A percentile compares a stretch with the other conserved stretches of the same genome.
These are phyloP conservation scores for Drosophila ficusphila DNA, from an alignment of 1,140 invertebrate genomes.

Conservation along the genomic window DNA sequence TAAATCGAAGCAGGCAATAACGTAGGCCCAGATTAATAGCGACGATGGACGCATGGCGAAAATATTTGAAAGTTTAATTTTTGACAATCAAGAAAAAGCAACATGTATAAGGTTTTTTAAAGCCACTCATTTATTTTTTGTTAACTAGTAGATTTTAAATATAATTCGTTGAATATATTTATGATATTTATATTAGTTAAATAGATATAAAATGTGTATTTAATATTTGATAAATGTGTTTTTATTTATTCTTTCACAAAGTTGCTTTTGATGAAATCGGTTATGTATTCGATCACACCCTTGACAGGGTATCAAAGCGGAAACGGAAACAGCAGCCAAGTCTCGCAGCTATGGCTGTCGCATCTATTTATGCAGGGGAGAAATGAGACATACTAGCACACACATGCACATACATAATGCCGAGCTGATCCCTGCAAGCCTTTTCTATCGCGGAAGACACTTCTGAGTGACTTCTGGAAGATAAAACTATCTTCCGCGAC, in stretches of 20 bases:
- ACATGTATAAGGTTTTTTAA: neutral
- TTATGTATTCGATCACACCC: neutral
- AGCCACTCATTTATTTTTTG: no score
- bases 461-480: no score
- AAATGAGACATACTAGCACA: conserved; percentile 38
- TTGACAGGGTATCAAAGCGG: conserved; percentile 45
- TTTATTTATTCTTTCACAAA: no score
- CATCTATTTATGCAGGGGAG: conserved; percentile 74
- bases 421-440: no score
- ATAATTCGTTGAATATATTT: no score
- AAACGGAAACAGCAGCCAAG: conserved; percentile 69
- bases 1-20: conserved; percentile 53
- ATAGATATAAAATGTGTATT: no score
- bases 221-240: no score
- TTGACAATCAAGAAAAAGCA: neutral
- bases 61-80: neutral
- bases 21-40: conserved; percentile 51
- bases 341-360: conserved; percentile 47
- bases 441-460: no score
- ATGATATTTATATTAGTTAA: no score
- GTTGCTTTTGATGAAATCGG: no score
- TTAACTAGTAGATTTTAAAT: no score
- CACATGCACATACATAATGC: conserved; percentile 60
- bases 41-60: neutral
- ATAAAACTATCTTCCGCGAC: no score